Evolutionary conservation across 2,888 invertebrate species (phyloP), one percentile per base, ranked within the genome.

Genomic region (Pantelozetes paolii): DNA sequence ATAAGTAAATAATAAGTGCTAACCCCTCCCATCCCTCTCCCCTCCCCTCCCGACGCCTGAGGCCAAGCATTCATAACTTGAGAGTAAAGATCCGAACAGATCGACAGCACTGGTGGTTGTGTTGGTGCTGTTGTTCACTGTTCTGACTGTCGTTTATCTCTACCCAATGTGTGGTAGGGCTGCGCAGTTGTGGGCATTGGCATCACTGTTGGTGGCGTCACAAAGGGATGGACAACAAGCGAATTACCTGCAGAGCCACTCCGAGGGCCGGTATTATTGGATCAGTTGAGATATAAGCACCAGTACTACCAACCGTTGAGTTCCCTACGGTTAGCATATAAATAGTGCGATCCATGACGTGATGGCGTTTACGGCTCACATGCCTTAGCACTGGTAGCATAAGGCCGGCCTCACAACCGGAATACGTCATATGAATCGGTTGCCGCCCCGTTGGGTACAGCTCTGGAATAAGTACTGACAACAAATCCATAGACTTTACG

Each of bases 231-330:
- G 57, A n/a, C 57, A 57, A 57, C 57, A 57, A 57, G 23, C 57
- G 57, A 57, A 57, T 57, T 57, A 57, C 57, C 57, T 57, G 57
- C 57, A 57, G 57, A 57, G 57, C 28, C 57, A 57, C 57, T 26
- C 11, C 57, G 11, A 57, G 57, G 5, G 23, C 23, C 26, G 23
- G 57, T 57, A 57, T 57, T 57, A 57, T 57, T 57, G 57, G 57
- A 57, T 57, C 57, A 57, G 57, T 28, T 23, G 9, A 36, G n/a
- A 57, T 2, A 2, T 57, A 23, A 26, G 28, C 57, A 57, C 26
- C 57, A 57, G 23, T 57, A 57, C 57, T n/a, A 57, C 57, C 57
- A 57, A 23, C 20, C 23, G 20, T 23, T 3, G 26, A 23, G 26
- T 23, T 57, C 23, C 57, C 57, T 57, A 57, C 57, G 26, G 26